Evolutionary conservation across 2,888 invertebrate genomes (phyloP).

Genomic region (Eupithecia exiguata): DNA sequence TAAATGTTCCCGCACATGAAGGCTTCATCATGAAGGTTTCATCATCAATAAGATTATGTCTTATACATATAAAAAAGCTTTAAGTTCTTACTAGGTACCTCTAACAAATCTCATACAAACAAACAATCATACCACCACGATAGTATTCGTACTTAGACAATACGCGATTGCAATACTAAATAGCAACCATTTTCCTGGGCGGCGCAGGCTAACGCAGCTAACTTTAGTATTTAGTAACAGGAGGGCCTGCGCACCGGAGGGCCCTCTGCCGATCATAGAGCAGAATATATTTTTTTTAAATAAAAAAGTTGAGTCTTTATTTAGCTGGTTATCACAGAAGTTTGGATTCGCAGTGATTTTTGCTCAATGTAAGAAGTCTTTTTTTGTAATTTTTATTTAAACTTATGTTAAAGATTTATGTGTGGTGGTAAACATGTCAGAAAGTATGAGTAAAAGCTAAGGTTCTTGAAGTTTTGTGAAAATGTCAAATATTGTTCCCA

Average conservation of each 20-base stretch:
- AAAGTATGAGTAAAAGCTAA: background rate
- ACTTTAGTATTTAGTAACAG: conserved; percentile 61
- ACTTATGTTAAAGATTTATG: background rate
- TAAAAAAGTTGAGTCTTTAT: background rate
- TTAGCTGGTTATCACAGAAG: background rate
- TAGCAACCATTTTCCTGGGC: conserved; percentile 69
- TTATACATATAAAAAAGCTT: no score
- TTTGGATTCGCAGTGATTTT: conserved; percentile 6
- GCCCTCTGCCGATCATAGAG: conserved; percentile 46
- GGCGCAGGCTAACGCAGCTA: conserved; percentile 50
- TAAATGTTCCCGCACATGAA: no score
- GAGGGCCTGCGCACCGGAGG: conserved; percentile 62
- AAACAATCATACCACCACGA: background rate
- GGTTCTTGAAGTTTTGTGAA: background rate
- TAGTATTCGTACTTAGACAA: conserved; percentile 3
- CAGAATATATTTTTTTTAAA: background rate
- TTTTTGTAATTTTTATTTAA: background rate
- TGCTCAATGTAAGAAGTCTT: background rate
- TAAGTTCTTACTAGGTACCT: no score
- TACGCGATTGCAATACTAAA: conserved; percentile 67
- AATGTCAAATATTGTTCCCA: background rate
- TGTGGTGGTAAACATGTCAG: background rate
- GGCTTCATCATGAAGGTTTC: no score
- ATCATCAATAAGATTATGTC: no score
- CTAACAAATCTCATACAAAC: no score